Evolutionary conservation across 92 coral and sea anemone species (phyloP), one percentile per base, ranked within the genome.

Genomic region (Epizoanthus rinbou): DNA sequence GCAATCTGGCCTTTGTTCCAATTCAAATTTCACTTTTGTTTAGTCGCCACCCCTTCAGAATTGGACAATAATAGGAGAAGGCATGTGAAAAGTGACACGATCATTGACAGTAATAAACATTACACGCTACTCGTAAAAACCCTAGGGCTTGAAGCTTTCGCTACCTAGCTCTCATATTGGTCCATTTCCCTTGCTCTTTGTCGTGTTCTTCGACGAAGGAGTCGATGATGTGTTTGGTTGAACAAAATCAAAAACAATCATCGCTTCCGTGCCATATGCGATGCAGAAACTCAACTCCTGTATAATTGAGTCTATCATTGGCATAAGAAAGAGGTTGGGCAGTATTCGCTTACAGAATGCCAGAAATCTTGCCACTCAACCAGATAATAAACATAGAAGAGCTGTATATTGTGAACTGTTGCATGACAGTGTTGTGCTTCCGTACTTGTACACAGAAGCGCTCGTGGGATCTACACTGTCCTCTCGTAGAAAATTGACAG

Each of bases 21-120:
- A 88, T 90, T 89, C 85, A 85, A 88, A 92, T 88, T 86, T 73
- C 25, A 72, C 89, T 90, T 94, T 93, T 91, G 87, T 90, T 72
- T 69, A 79, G 81, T 85, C 82, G 53, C 84, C 88, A 85, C 76
- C 84, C 87, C 76, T 80, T 47, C 80, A 80, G 81, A 89, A 89
- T 81, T 76, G 90, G 81, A 86, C 86, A 90, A 88, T 83, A 84
- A 72, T 73, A 69, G 66, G 58, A 53, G 70, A 67, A 64, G 89
- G 86, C 79, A 81, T 81, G 81, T 86, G 87, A 80, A 85, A 86
- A 69, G 14, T 85, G 92, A 85, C 89, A 89, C 84, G 73, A n/a
- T 45, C 25, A 80, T 31, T 76, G 82, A 78, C 82, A 78, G 69
- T 69, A 17, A 78, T 62, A 78, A 78, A 63, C 82, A 78, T 62